Base-by-base conservation (phyloP, 1,140 invertebrate genomes). In the Heliconius congener region DNA sequence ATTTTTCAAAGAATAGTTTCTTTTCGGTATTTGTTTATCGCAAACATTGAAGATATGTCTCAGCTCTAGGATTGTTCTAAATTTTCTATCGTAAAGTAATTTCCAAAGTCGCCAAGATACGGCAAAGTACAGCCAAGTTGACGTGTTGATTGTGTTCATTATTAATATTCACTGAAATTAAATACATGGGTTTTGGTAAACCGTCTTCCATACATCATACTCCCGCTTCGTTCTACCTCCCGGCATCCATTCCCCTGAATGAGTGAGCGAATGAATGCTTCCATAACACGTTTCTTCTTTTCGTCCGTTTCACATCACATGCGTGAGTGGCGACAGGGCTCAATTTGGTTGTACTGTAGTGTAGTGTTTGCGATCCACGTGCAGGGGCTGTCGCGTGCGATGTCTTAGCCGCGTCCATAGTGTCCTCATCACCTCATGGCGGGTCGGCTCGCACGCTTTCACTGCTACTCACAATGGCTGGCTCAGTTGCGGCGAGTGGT, bases 321-420 rank as follows among this genome's bases (percentile, higher is more conserved):
- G 11, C 0, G 13, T 46, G 42, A 46, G 11, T 46, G 42, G 42
- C 8, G 42, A 46, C 13, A 13, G 13, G 42, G 79, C 83, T 91
- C 90, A 91, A 93, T 91, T 93, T 93, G 93, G 89, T 93, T 93
- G 91, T 93, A 94, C 91, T 93, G 57, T 11, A n/a, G 79, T 70
- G 76, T 86, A 46, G 42, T 46, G 42, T 85, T 89, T 92, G 91
- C 91, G 90, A 89, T 91, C 84, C 82, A 83, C 75, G 88, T 16
- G 42, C 42, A 46, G 42, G 42, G 42, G 42, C 42, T 84, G 86
- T 87, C 88, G 85, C 90, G 93, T 93, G 92, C 93, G 93, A 93
- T 94, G 93, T 93, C 93, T 93, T 93, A 9, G 71, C 34, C 70
- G 70, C 71, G 71, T 91, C 90, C 91, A 91, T 92, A 92, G 90